Conservation (phyloP, 2,113 vertebrate genomes). For the Meriones unguiculatus region DNA sequence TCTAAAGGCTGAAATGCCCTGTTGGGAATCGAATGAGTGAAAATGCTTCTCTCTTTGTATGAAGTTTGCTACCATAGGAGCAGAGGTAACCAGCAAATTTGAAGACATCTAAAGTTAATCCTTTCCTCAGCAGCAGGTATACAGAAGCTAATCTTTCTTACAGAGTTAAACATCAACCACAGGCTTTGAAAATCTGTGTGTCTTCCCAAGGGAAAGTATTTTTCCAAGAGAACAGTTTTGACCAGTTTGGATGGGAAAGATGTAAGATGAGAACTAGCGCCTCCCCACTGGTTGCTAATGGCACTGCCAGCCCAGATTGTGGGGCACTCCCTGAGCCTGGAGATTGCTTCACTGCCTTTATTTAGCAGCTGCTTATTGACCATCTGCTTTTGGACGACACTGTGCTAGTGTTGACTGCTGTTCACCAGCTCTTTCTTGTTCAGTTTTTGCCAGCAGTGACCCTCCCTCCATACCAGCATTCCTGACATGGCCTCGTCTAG, state of each 20-base stretch:
- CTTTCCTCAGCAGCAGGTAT: neutral
- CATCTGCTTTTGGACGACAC: neutral
- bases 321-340: neutral
- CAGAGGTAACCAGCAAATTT: conserved; percentile 5
- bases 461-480: neutral
- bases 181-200: neutral
- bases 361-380: neutral
- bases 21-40: neutral
- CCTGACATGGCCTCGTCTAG: neutral
- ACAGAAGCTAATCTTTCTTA: neutral
- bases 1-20: conserved; percentile 17
- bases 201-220: conserved; percentile 45
- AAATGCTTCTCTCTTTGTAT: conserved; percentile 21
- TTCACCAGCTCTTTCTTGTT: conserved; percentile 6
- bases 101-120: neutral
- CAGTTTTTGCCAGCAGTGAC: too few species aligned
- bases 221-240: conserved; percentile 16
- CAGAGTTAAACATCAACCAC: neutral
- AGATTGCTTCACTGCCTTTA: conserved; percentile 1
- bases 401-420: neutral
- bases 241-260: neutral
- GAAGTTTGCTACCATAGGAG: neutral
- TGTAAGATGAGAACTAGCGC: neutral
- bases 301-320: neutral
- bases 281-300: neutral